Base-by-base conservation (phyloP, 1,140 invertebrate genomes). In the Drosophila quadrilineata region DNA sequence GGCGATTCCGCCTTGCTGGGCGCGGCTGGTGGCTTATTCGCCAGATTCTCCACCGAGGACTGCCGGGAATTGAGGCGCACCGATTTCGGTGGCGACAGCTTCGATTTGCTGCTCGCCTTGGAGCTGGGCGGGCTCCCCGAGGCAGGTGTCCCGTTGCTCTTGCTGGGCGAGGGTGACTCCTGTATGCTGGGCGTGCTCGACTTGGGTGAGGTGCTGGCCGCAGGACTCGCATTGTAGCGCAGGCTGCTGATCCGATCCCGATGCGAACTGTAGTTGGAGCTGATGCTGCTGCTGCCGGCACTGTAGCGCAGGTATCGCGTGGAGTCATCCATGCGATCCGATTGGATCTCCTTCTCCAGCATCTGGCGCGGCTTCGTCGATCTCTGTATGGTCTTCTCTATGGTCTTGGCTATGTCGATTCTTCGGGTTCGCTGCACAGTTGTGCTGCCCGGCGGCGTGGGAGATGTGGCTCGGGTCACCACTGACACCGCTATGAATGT, bases 391-490 rank as follows among this genome's bases (percentile, higher is more conserved):
- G 93, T 92, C 88, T 93, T 94, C 79, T 94, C 93, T 35, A 94
- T 91, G 16, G 92, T 92, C 82, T 94, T 93, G 4, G 94, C 93
- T 58, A 94, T 92, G 59, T 95, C 94, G 0, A 93, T 92, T 73
- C 94, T 91, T 63, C 93, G 92, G 6, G 91, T 92, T 70, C 93
- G 90, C 2, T 94, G 90, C n/a, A 92, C 89, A n/a, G 88, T 88
- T 9, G 70, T 80, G 9, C 92, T 92, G n/a, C 92, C 92, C 1
- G 94, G 93, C 1, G 94, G 92, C 0, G 93, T 94, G 1, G 95
- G 95, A 5, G 95, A 96, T 1, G 95, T 96, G 28, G 93, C 93
- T 67, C 95, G 90, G 0, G 94, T 95, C 0, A 94, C 90, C 12
- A 95, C 92, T 3, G 91, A 91, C 3, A 95, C 75, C 1, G 92